Percentiles rank a stretch among this genome's conserved stretches.
Conservation (phyloP, 2,888 invertebrate species). For the Rhagophthalmus giganteus region DNA sequence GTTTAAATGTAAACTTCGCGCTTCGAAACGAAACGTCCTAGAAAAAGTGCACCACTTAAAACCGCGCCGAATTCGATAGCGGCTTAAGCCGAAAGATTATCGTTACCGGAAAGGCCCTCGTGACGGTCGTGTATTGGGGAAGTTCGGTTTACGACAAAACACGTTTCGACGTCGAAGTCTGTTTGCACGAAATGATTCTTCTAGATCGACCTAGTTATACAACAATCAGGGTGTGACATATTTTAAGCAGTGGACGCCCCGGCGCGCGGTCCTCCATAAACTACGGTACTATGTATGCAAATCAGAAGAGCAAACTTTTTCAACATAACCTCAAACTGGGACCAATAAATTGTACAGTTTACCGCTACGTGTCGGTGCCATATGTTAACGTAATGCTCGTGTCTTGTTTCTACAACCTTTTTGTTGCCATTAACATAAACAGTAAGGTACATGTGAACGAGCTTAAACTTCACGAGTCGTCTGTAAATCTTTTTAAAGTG, state of each 20-base stretch:
- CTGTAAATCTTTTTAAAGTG: slow-evolving; percentile 33
- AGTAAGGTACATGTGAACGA: slow-evolving; percentile 37
- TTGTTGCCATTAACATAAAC: slow-evolving; percentile 45
- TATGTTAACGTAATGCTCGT: slow-evolving; percentile 44
- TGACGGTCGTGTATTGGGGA: too few species aligned
- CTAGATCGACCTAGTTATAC: slow-evolving; percentile 25
- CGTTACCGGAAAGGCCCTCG: too few species aligned
- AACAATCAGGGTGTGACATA: slow-evolving; percentile 37
- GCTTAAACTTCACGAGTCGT: slow-evolving; percentile 34
- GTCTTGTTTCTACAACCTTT: slow-evolving; percentile 43
- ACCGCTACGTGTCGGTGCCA: slow-evolving; percentile 46
- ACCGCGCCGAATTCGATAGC: too few species aligned
- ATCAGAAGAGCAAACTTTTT: slow-evolving; percentile 47
- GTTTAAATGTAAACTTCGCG: too few species aligned
- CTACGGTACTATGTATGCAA: slow-evolving; percentile 49
- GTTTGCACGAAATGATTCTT: slow-evolving; percentile 27
- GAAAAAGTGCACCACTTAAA: too few species aligned
- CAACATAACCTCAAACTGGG: slow-evolving; percentile 42
- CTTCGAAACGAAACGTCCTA: too few species aligned
- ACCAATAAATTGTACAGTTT: slow-evolving; percentile 48
- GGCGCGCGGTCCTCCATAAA: slow-evolving; percentile 38
- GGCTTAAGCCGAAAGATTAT: too few species aligned
- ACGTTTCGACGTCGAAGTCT: too few species aligned
- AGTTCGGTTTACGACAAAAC: too few species aligned
- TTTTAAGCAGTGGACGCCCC: slow-evolving; percentile 37